These are phyloP conservation scores for Pedionomus torquatus DNA, from an alignment of 2,113 vertebrate genomes.

Conservation along the genomic window DNA sequence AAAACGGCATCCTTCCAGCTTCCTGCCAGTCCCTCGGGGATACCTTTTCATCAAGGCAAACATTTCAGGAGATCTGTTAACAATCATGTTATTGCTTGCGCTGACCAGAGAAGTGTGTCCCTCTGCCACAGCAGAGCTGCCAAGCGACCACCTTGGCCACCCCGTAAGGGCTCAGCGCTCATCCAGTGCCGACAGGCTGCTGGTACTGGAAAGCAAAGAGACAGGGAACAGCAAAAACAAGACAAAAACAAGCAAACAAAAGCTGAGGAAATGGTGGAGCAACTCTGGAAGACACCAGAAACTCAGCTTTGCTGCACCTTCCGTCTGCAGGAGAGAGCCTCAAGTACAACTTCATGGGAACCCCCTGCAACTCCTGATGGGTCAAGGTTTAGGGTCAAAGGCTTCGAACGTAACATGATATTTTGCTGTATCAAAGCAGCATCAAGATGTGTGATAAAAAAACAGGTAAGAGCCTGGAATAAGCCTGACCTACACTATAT, in stretches of 20 bases:
- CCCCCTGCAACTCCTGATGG: rapidly evolving
- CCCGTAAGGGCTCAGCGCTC: rapidly evolving
- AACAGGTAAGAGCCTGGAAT: neutral
- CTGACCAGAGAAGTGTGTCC: neutral
- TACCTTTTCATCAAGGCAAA: neutral
- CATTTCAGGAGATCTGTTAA: neutral
- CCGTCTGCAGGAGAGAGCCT: rapidly evolving
- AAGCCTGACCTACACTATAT: neutral
- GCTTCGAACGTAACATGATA: neutral
- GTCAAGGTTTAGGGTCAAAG: neutral
- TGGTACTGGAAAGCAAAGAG: neutral
- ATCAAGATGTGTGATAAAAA: neutral
- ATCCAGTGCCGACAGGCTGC: rapidly evolving
- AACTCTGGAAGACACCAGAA: neutral
- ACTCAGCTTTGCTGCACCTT: neutral
- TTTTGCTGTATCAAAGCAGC: neutral
- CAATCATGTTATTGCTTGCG: rapidly evolving
- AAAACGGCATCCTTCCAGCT: neutral
- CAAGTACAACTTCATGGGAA: neutral
- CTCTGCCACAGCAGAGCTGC: neutral
- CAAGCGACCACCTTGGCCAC: neutral
- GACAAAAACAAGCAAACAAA: rapidly evolving
- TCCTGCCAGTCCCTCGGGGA: neutral
- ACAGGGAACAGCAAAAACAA: rapidly evolving
- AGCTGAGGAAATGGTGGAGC: neutral